phyloP scores from a whole-genome alignment of 2,888 invertebrate species.

The Tetropium fuscum region DNA sequence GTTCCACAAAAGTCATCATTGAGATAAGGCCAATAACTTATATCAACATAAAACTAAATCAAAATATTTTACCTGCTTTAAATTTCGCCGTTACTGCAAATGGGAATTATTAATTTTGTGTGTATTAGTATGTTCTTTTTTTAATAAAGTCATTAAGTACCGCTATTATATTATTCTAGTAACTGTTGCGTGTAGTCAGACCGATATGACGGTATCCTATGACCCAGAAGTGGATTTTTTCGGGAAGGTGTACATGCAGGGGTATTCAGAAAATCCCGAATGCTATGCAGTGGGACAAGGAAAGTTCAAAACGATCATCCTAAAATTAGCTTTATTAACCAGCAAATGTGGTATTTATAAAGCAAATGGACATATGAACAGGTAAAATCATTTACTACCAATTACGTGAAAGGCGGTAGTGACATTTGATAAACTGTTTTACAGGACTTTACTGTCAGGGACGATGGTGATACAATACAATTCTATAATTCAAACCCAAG shows the following conservation, averaged over 20 bases:
- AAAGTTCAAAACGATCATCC: constrained; percentile 65
- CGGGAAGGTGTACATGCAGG: constrained; percentile 85
- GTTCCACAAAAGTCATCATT: no score
- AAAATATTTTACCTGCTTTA: no score
- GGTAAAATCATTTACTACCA: no score
- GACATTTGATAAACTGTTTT: no score
- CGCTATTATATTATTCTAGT: constrained; percentile 70
- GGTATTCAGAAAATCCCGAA: constrained; percentile 74
- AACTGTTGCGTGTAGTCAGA: constrained; percentile 80
- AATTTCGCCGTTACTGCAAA: no score
- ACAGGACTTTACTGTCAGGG: constrained; percentile 80
- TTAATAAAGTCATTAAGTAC: no score
- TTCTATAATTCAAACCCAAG: constrained; percentile 85
- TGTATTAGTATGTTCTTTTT: no score
- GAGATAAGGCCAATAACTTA: no score
- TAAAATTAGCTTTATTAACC: constrained; percentile 72
- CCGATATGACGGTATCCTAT: constrained; percentile 77
- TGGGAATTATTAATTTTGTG: no score
- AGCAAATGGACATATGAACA: constrained; percentile 69
- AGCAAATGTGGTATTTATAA: constrained; percentile 71
- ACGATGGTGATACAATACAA: constrained; percentile 87
- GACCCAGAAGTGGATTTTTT: constrained; percentile 72
- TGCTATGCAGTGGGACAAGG: constrained; percentile 75
- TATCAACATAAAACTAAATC: no score
- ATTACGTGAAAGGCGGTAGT: no score